Percentiles rank a stretch among this genome's conserved stretches.
These are phyloP conservation scores for Ypsolopha sequella DNA, from an alignment of 2,888 invertebrate species.

Conservation along the genomic window DNA sequence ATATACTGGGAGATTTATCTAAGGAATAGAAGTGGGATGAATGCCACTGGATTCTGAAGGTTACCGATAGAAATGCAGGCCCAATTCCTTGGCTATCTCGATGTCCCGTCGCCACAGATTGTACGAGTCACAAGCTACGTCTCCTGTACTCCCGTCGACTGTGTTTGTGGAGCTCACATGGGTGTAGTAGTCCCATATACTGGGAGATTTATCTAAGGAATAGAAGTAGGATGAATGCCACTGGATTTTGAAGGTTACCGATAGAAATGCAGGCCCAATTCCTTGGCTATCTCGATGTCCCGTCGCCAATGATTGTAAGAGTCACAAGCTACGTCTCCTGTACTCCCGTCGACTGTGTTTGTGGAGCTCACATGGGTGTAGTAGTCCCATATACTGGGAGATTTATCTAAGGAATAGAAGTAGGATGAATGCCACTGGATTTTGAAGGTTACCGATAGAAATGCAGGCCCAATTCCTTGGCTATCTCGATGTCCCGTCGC, in stretches of 20 bases:
- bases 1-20: background rate
- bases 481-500: slow-evolving; percentile 23
- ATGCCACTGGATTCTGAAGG: too few species aligned
- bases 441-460: slow-evolving; percentile 18
- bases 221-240: too few species aligned
- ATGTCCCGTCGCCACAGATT: slow-evolving; percentile 23
- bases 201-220: slow-evolving; percentile 1
- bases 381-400: too few species aligned
- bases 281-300: too few species aligned
- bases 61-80: slow-evolving; percentile 28
- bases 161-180: background rate
- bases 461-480: slow-evolving; percentile 27
- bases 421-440: too few species aligned
- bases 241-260: too few species aligned
- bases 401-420: too few species aligned
- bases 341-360: too few species aligned
- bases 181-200: slow-evolving; percentile 2
- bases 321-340: too few species aligned
- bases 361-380: too few species aligned
- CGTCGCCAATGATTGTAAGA: too few species aligned
- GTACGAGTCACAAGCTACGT: slow-evolving; percentile 6
- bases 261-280: too few species aligned
- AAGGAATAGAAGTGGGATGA: background rate
- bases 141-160: background rate
- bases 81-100: slow-evolving; percentile 17